Base-by-base conservation (phyloP, 2,113 vertebrate species). In the Anas platyrhynchos region DNA sequence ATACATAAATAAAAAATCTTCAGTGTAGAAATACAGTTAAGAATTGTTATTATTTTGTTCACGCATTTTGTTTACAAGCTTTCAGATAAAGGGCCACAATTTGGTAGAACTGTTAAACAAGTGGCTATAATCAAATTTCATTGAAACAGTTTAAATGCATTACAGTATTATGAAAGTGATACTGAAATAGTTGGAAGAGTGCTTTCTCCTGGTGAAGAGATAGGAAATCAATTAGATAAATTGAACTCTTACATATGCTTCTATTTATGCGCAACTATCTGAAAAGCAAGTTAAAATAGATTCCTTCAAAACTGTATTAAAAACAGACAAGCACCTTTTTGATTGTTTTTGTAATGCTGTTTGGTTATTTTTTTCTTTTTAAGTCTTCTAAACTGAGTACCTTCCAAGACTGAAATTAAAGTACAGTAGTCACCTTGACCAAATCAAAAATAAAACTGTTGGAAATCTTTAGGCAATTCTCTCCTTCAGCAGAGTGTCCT, bases 281-380 rank as follows among this genome's bases (percentile, higher is more conserved):
- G 25, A 52, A 73, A 67, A 62, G 5, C 7, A 81, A 84, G 20
- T 56, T 73, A 15, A 80, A 92, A 5, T 18, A 18, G 7, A 43
- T 58, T 63, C 23, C 18, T 81, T 81, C 38, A 93, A 62, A 87
- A 66, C 2, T 62, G 4, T 43, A 58, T 41, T 2, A 65, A 16
- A 38, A 5, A 1, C 0, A 52, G 13, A 50, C n/a, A 34, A 26
- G 2, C 6, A 14, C 1, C 0, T 31, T 56, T 69, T 31, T 8
- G 0, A 9, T 9, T 21, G 18, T 23, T 23, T 48, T 13, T 14
- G 4, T 76, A 68, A 50, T 1, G 4, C 3, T 72, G 25, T 11
- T 50, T 41, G 11, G 4, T 67, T 59, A 62, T 54, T 59, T 2
- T 29, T 68, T 17, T 20, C 34, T 34, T 52, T 54, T 68, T 65